phyloP scores from a whole-genome alignment of 2,113 vertebrate genomes.

The Salvator merianae region DNA sequence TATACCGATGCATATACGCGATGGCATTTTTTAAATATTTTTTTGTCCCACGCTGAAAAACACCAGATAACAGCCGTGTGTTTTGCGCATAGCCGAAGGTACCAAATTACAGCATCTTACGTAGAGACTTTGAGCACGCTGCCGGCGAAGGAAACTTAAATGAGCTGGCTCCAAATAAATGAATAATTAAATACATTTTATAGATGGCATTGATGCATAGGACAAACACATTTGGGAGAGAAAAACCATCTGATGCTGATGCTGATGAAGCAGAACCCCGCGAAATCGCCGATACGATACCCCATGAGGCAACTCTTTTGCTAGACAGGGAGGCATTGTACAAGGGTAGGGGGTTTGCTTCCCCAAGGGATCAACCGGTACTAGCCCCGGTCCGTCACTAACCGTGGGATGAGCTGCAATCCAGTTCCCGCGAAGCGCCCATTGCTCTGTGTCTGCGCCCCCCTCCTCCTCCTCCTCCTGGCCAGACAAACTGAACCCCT shows the following conservation, averaged over 20 bases:
- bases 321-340: background rate
- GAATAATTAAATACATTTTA: too few species aligned
- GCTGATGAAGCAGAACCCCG: too few species aligned
- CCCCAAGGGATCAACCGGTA: too few species aligned
- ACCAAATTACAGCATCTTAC: background rate
- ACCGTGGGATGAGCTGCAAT: slow-evolving; percentile 55
- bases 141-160: background rate
- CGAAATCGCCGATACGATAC: too few species aligned
- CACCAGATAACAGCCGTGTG: background rate
- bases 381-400: background rate
- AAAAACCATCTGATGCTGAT: too few species aligned
- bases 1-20: too few species aligned
- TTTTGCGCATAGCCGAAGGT: background rate
- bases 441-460: background rate
- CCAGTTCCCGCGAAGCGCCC: slow-evolving; percentile 31
- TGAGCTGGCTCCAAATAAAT: background rate
- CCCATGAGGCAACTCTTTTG: background rate
- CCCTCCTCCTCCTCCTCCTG: background rate
- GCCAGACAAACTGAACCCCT: background rate
- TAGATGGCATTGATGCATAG: too few species aligned
- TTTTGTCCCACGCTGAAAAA: background rate
- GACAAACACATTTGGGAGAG: too few species aligned
- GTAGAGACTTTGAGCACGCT: background rate
- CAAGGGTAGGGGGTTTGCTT: background rate
- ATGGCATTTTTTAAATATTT: too few species aligned